Evolutionary conservation across 2,797 vertebrate genomes (phyloP), one percentile per base, ranked within the genome.

Genomic region (Xerus rutilus): DNA sequence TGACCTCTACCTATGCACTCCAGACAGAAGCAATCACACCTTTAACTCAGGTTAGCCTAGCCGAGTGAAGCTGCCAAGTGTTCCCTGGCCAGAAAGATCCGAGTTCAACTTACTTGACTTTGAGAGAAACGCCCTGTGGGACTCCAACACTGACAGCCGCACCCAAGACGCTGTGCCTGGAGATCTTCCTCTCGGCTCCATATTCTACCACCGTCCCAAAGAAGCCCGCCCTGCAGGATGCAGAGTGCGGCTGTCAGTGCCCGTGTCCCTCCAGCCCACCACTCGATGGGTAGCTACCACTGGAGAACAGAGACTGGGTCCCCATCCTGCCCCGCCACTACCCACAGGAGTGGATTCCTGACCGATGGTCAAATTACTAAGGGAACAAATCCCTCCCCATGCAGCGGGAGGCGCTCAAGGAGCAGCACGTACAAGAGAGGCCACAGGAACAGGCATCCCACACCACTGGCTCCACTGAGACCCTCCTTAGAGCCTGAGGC

Each of bases 151-250:
- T 99, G 98, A 99, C 99, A 0, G 99, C 99, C 18, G 99, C 99
- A 67, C 99, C 99, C 47, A 99, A 97, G 93, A 99, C 93, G 17
- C 99, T 99, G 99, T 99, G 99, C 74, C 99, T 98, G 98, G 99
- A 99, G 98, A 99, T 99, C 98, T 99, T 99, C 98, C 99, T 99
- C 98, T 99, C 99, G 0, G 99, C 99, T 1, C 99, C 99, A 0
- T 99, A 99, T 96, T 99, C 99, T 35, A 99, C 98, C 97, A 99
- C 98, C 0, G 99, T 99, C 96, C 99, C 99, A 79, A 99, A 99
- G 98, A 99, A 99, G 94, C 99, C 99, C 0, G 99, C 99, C 98
- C 99, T 99, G 97, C n/a, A 97, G 97, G 0, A 93, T 86, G 84
- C 76, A 69, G 93, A 97, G 83, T 10, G 20, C 17, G 35, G 76